Conservation (phyloP, 2,797 vertebrate species). For the Simalia tracyae region DNA sequence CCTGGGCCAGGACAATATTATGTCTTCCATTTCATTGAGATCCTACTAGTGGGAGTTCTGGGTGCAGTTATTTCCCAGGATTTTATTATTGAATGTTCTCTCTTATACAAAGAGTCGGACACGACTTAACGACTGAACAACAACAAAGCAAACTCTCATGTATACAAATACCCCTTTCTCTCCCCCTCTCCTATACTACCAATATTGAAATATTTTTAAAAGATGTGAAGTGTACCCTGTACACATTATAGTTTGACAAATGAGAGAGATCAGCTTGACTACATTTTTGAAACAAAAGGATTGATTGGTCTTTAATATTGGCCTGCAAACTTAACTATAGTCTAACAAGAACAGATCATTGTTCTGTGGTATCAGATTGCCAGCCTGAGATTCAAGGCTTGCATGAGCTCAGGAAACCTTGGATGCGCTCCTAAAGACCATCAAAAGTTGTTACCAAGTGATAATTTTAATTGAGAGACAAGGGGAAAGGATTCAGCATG, state of each 20-base stretch:
- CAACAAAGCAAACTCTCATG: neutral
- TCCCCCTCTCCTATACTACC: neutral
- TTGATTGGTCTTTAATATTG: neutral
- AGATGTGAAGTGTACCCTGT: neutral
- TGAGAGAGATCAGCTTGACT: neutral
- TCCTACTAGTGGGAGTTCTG: neutral
- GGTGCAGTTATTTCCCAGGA: neutral
- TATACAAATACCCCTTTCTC: no score
- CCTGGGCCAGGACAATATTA: neutral
- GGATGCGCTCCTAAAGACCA: neutral
- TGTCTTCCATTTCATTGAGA: neutral
- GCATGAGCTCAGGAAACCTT: neutral
- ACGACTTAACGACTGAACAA: no score
- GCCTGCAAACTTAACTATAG: neutral
- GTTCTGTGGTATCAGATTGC: neutral
- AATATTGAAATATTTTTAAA: neutral
- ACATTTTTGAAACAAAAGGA: neutral
- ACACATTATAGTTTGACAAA: neutral
- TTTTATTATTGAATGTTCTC: neutral
- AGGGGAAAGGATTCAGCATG: neutral
- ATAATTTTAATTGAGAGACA: neutral
- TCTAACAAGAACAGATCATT: neutral
- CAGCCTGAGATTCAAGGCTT: neutral
- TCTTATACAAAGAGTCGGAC: neutral
- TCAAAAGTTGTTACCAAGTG: neutral